Base-by-base conservation (phyloP, 92 coral and sea anemone species). In the Desmophyllum pertusum region DNA sequence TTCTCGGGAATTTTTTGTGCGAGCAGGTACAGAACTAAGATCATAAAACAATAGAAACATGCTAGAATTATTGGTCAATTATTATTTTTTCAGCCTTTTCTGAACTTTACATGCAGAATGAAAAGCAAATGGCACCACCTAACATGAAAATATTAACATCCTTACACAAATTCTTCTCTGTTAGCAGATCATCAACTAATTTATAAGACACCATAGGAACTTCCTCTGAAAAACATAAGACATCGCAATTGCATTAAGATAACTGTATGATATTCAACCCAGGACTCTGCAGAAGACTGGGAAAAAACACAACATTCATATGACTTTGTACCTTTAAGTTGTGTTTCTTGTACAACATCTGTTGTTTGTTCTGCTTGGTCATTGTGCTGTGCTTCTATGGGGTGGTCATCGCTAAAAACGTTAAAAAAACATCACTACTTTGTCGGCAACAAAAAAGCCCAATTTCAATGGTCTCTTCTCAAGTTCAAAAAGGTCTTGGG, bases 121-220 rank as follows among this genome's bases (percentile, higher is more conserved):
- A n/a, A n/a, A n/a, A n/a, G n/a, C n/a, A n/a, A n/a, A n/a, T n/a
- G n/a, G n/a, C n/a, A n/a, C n/a, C n/a, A n/a, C n/a, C 65, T 59
- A 59, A 15, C 25, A 42, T 3, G 64, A 15, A 73, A 35, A 68
- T 18, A 67, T 27, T 19, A 74, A 70, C 23, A 13, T 19, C 37
- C 75, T 73, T n/a, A 73, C 75, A 53, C 10, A 81, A 25, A 46
- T 79, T 72, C 2, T 57, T 40, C 7, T 72, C 18, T 59, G 29
- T 17, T 14, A 82, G 55, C 40, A 71, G 72, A 19, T 62, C 57
- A 19, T 35, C 27, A 50, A 57, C 79, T 27, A 73, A 61, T 18
- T 72, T 25, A 25, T 53, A 71, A 4, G 86, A 82, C 23, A 59
- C 86, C 6, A 23, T 33, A 27, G 86, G 71, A 18, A 41, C 68